Evolutionary conservation across 2,888 invertebrate species (phyloP).

Genomic region (Drosophila histrio): DNA sequence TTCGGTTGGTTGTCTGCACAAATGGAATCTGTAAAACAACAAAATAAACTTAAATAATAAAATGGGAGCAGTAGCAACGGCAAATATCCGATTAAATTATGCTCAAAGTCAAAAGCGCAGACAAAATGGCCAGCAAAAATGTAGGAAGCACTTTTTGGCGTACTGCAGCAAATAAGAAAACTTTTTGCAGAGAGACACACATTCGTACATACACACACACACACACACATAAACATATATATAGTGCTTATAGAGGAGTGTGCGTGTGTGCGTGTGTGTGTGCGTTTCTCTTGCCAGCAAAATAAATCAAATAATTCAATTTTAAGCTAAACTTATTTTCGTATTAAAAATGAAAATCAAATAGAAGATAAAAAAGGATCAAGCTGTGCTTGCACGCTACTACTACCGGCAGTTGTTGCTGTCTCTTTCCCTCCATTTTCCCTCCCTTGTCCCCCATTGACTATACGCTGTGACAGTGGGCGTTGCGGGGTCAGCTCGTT

Average conservation of each 20-base stretch:
- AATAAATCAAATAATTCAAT: conserved; percentile 81
- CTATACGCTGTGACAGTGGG: conserved; percentile 68
- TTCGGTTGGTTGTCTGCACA: background rate
- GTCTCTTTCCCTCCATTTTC: background rate
- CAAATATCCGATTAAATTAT: conserved; percentile 81
- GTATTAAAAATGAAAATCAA: conserved; percentile 81
- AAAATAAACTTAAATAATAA: conserved; percentile 66
- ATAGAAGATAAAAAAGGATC: conserved; percentile 80
- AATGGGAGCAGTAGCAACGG: conserved; percentile 48
- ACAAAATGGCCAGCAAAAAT: conserved; percentile 71
- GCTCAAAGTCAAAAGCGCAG: conserved; percentile 78
- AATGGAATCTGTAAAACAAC: conserved; percentile 24
- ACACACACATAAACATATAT: background rate
- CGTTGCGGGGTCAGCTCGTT: conserved; percentile 29
- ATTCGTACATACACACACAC: conserved; percentile 18
- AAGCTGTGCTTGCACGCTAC: conserved; percentile 67
- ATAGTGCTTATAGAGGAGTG: background rate
- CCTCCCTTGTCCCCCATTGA: background rate
- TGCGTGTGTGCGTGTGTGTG: conserved; percentile 4
- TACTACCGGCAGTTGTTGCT: conserved; percentile 12
- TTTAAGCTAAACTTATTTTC: conserved; percentile 81
- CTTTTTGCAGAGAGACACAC: conserved; percentile 52
- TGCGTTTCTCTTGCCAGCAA: conserved; percentile 51
- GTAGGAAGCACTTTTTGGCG: conserved; percentile 68
- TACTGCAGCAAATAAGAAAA: conserved; percentile 65